Evolutionary conservation across 2,888 invertebrate species (phyloP), one percentile per base, ranked within the genome.

Genomic region (Acanthosoma haemorrhoidale): DNA sequence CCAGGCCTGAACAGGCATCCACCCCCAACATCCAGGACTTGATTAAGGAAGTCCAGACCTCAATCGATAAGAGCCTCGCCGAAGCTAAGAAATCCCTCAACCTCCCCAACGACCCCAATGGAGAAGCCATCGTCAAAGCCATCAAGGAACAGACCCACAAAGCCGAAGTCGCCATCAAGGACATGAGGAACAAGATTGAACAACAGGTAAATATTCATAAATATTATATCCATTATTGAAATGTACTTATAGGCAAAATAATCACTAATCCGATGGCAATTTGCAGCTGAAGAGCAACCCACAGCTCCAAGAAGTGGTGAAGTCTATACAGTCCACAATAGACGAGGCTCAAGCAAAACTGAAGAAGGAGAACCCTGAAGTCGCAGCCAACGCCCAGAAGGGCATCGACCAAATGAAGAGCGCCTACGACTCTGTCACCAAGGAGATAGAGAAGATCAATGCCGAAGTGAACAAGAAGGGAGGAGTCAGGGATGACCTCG

Each of bases 401-500:
- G 21, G 71, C 13, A 58, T 66, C 9, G 71, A 73, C 18, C 31
- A 66, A 2, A 11, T 73, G 2, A 73, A 73, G 57, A 32, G 39
- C 11, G 68, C 69, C 31, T 73, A 70, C 69, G 72, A 71, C 29
- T 66, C 66, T 3, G 60, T 73, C 34, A 15, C 63, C 6, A 39
- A 60, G 38, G 72, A 73, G 51, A 59, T 73, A 39, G 69, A 73
- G 41, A 71, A 71, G 39, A 58, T 51, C 31, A 51, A 69, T 57
- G 64, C 71, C 13, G 72, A 73, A 21, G 61, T 73, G 67, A 71
- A 34, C 71, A 73, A 73, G 71, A 73, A 71, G 63, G 72, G 72
- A 43, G 72, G 72, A 25, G 60, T 69, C 39, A 68, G 63, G 41
- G 72, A 73, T 21, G 72, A 73, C 13, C 6, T 73, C 11, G 70